Evolutionary conservation across 2,888 invertebrate species (phyloP).

Genomic region (Hanleya hanleyi): DNA sequence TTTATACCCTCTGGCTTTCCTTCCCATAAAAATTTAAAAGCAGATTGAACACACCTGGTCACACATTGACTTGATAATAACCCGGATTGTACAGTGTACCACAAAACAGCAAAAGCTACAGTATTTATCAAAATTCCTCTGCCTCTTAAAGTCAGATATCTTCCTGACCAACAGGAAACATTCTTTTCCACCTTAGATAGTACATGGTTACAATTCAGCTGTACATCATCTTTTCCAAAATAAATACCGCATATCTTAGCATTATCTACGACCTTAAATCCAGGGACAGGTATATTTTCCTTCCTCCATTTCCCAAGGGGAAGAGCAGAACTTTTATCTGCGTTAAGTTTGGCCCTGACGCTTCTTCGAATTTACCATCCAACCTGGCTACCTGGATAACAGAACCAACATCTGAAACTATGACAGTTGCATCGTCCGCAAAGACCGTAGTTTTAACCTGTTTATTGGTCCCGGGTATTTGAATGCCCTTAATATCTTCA

Average conservation of each 20-base stretch:
- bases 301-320: too few relatives aligned
- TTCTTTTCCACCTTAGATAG: neutral
- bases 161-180: neutral
- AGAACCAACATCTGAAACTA: too few relatives aligned
- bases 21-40: neutral
- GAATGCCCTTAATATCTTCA: too few relatives aligned
- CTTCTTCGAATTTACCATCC: too few relatives aligned
- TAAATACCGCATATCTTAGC: neutral
- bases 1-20: neutral
- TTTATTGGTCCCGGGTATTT: too few relatives aligned
- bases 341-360: too few relatives aligned
- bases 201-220: neutral
- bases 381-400: too few relatives aligned
- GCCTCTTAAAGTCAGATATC: neutral
- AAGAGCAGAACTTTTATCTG: too few relatives aligned
- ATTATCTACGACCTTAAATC: slow-evolving; percentile 4
- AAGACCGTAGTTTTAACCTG: too few relatives aligned
- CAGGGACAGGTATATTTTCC: too few relatives aligned
- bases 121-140: neutral
- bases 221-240: neutral
- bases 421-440: too few relatives aligned
- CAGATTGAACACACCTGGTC: neutral
- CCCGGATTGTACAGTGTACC: neutral
- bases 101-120: neutral
- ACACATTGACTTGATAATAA: neutral